phyloP scores from a whole-genome alignment of 2,113 vertebrate genomes.

The Herpetotheres cachinnans region DNA sequence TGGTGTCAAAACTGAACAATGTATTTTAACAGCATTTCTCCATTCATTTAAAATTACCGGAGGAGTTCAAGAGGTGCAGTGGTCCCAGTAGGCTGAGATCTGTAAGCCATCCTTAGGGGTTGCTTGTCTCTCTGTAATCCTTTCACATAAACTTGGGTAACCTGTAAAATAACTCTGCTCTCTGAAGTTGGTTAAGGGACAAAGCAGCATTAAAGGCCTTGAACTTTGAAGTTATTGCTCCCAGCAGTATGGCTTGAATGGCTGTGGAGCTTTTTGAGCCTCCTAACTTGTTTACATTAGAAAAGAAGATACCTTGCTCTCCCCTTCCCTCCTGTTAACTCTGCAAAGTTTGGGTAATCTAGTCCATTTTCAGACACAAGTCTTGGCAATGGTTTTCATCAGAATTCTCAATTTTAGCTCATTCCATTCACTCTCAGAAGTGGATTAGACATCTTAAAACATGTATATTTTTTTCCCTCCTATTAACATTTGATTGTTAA shows the following conservation, averaged over 20 bases:
- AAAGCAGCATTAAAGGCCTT: slow-evolving; percentile 2
- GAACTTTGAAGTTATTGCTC: slow-evolving; percentile 1
- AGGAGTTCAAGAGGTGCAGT: not conserved
- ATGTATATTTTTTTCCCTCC: not conserved
- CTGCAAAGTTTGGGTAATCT: not conserved
- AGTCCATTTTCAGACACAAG: not conserved
- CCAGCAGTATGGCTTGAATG: not conserved
- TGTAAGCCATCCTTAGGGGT: not conserved
- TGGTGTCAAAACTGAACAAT: rapidly evolving
- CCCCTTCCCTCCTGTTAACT: not conserved
- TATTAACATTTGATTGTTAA: not conserved
- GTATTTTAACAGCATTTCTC: not conserved
- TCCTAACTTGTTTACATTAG: not conserved
- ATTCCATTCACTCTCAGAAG: not conserved
- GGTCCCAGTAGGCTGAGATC: not conserved
- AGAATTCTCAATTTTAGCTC: not conserved
- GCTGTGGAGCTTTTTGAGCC: not conserved
- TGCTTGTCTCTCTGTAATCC: not conserved
- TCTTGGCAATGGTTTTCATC: not conserved
- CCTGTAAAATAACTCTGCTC: not conserved
- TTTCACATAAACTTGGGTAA: not conserved
- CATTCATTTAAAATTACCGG: not conserved
- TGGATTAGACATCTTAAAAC: not conserved
- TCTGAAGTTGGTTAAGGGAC: not conserved
- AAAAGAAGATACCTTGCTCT: not conserved